Base-by-base conservation (phyloP, 1,140 invertebrate genomes). In the Hycleus cichorii region DNA sequence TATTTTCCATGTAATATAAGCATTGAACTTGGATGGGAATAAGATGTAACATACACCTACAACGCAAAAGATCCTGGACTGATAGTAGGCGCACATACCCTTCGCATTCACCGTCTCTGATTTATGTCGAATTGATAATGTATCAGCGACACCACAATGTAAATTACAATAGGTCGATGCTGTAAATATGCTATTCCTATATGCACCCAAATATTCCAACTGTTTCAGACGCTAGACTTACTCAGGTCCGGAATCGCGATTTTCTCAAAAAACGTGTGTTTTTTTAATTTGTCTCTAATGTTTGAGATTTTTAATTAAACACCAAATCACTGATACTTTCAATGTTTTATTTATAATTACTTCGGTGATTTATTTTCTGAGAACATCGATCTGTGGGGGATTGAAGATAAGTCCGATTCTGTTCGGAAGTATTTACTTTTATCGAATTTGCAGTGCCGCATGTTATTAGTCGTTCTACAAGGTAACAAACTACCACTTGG, bases 141-240 rank as follows among this genome's bases (percentile, higher is more conserved):
- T 60, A 66, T 66, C 64, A 59, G 57, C 62, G 64, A 66, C 62
- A 66, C 64, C 62, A 66, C 64, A 66, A 66, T 66, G 64, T 64
- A 64, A 66, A 66, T 66, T 66, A 66, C 64, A 66, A 62, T 61
- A 60, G 57, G 53, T 27, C 25, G 59, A 47, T 44, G 62, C 56
- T 66, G 64, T 66, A 66, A 66, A 66, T 64, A 66, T 61, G 61
- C 50, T 56, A 58, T 58, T 62, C 51, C 54, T 62, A 56, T 60
- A 60, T 59, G 46, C 55, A 58, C 64, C 64, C 52, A 60, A 65
- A 65, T 65, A 63, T 65, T 58, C 52, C 45, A 44, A 46, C 47
- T 39, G 52, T 43, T 32, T 53, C 26, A 42, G 24, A 53, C 50
- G 27, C 40, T 44, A 8, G 48, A 40, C n/a, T 12, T 44, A 39